Evolutionary conservation across 2,113 vertebrate genomes (phyloP).

Genomic region (Pelvicachromis taeniatus): DNA sequence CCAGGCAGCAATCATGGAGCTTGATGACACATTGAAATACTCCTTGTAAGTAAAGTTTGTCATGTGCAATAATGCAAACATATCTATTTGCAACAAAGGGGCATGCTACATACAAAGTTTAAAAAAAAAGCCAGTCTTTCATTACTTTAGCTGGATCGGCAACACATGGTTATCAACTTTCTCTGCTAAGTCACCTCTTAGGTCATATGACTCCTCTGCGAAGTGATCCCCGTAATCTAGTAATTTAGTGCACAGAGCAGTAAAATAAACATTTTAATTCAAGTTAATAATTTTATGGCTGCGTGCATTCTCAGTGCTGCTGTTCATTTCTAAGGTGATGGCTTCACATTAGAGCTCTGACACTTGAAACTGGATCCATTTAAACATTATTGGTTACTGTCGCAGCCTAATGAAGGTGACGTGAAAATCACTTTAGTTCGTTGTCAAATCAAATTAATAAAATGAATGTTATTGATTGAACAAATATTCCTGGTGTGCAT

Average conservation of each 20-base stretch:
- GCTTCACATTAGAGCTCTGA: neutral
- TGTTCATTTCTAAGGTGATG: neutral
- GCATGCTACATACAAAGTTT: neutral
- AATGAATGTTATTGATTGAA: neutral
- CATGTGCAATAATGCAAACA: neutral
- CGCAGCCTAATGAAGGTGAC: neutral
- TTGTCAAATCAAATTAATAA: neutral
- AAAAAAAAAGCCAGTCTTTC: neutral
- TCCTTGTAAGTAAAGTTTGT: constrained; percentile 89
- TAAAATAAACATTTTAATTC: neutral
- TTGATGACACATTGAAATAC: constrained; percentile 98
- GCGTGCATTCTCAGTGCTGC: neutral
- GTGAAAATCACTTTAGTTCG: neutral
- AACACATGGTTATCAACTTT: neutral
- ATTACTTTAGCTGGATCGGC: neutral
- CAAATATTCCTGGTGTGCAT: neutral
- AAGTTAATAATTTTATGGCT: neutral
- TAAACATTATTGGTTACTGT: neutral
- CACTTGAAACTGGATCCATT: neutral
- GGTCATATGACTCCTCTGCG: neutral
- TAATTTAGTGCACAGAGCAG: neutral
- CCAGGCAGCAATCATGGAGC: constrained; percentile 88
- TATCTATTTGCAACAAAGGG: neutral
- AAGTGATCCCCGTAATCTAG: neutral
- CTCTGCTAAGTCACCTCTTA: neutral